These are phyloP conservation scores for Odontophorus gujanensis DNA, from an alignment of 2,113 vertebrate species.

Conservation along the genomic window DNA sequence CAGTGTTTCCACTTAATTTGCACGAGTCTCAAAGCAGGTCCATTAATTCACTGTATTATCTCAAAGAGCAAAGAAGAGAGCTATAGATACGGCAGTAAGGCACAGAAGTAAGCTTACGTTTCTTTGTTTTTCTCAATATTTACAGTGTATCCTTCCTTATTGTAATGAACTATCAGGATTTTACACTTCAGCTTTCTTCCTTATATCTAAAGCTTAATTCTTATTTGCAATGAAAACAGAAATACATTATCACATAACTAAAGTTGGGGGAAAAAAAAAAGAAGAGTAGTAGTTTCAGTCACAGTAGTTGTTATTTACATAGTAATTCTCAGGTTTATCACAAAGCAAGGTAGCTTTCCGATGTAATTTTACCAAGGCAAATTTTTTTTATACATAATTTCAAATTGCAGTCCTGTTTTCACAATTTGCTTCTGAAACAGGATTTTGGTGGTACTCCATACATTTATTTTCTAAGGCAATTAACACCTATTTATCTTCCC, in stretches of 20 bases:
- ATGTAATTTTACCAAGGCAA: not conserved
- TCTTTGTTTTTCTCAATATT: not conserved
- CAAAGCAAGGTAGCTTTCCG: not conserved
- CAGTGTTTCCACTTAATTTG: not conserved
- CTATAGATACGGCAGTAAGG: not conserved
- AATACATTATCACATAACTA: not conserved
- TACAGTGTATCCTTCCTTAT: not conserved
- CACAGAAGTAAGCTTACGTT: fast-evolving
- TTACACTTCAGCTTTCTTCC: not conserved
- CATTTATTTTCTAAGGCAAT: not conserved
- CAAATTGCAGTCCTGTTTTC: not conserved
- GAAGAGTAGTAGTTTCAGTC: not conserved
- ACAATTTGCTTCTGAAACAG: not conserved
- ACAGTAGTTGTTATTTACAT: not conserved
- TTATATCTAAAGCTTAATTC: not conserved
- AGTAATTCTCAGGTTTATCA: not conserved
- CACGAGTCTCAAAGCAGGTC: not conserved
- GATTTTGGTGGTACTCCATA: fast-evolving
- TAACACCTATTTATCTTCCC: not conserved
- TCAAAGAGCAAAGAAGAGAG: not conserved
- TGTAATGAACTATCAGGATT: not conserved
- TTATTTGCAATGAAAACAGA: not conserved
- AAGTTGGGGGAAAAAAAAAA: not conserved
- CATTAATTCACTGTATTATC: not conserved
- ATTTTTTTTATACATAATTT: not conserved